Conservation (phyloP, 1,140 invertebrate species). For the Diorhabda elongata region DNA sequence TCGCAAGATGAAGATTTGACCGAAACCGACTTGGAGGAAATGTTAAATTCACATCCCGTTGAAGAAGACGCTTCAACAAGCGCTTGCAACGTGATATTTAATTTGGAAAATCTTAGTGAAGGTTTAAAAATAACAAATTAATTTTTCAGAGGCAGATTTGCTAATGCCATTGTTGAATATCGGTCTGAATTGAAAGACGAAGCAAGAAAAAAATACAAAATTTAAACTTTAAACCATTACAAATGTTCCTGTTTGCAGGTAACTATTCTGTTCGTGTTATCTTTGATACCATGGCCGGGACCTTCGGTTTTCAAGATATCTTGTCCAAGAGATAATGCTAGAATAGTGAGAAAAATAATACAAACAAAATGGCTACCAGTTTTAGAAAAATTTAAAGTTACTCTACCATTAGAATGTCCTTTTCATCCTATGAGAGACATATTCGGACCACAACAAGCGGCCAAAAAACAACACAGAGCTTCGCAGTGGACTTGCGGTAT, state of each 20-base stretch:
- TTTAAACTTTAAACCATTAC: neutral
- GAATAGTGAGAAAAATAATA: conserved; percentile 82
- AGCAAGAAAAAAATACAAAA: too few relatives aligned
- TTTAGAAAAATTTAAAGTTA: conserved; percentile 77
- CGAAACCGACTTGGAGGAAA: too few relatives aligned
- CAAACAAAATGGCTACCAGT: conserved; percentile 88
- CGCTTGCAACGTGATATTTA: too few relatives aligned
- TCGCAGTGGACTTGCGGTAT: conserved; percentile 88
- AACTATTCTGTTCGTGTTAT: conserved; percentile 71
- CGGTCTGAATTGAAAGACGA: too few relatives aligned
- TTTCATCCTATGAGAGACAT: conserved; percentile 84
- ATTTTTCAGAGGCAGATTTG: neutral
- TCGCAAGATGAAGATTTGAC: too few relatives aligned
- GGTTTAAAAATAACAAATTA: neutral
- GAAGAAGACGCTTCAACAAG: too few relatives aligned
- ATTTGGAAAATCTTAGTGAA: too few relatives aligned
- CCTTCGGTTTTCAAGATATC: conserved; percentile 79
- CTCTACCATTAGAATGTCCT: conserved; percentile 79
- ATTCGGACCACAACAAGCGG: conserved; percentile 75
- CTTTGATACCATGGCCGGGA: conserved; percentile 81
- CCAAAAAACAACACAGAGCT: conserved; percentile 74
- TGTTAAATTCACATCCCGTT: too few relatives aligned
- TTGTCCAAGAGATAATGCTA: conserved; percentile 83
- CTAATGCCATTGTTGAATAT: neutral
- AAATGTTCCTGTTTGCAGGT: conserved; percentile 47